Conservation (phyloP, 2,797 vertebrate species). For the Odontamblyopus rebecca region DNA sequence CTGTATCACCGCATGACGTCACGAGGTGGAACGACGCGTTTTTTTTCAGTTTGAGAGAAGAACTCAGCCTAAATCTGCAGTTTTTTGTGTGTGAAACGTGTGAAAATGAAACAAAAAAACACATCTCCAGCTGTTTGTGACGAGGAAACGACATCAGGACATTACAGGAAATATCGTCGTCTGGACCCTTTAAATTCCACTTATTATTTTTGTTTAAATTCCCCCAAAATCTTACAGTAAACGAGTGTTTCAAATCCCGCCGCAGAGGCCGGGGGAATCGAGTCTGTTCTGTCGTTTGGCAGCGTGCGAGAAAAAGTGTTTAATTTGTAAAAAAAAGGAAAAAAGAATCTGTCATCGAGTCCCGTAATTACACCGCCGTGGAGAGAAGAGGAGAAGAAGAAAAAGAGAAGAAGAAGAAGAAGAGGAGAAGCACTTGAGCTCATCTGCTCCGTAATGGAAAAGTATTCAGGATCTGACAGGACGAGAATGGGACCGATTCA, state of each 20-base stretch:
- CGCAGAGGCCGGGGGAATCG: slow-evolving; percentile 49
- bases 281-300: slow-evolving; percentile 50
- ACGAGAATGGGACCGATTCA: slow-evolving; percentile 20
- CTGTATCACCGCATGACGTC: no score
- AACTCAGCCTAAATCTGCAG: no score
- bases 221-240: not conserved
- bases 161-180: no score
- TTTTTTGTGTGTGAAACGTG: no score
- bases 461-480: slow-evolving; percentile 12
- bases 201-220: no score
- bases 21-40: no score
- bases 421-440: slow-evolving; percentile 19
- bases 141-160: no score
- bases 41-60: no score
- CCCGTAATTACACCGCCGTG: slow-evolving; percentile 39
- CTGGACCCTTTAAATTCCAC: no score
- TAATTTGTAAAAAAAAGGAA: slow-evolving; percentile 49
- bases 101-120: no score
- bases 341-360: slow-evolving; percentile 51
- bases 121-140: no score
- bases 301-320: slow-evolving; percentile 51
- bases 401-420: not conserved
- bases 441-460: slow-evolving; percentile 19
- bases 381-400: not conserved
- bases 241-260: slow-evolving; percentile 50